Percentiles rank a stretch among this genome's conserved stretches.
phyloP scores from a whole-genome alignment of 2,113 vertebrate species.

The Platycercus adscitus region DNA sequence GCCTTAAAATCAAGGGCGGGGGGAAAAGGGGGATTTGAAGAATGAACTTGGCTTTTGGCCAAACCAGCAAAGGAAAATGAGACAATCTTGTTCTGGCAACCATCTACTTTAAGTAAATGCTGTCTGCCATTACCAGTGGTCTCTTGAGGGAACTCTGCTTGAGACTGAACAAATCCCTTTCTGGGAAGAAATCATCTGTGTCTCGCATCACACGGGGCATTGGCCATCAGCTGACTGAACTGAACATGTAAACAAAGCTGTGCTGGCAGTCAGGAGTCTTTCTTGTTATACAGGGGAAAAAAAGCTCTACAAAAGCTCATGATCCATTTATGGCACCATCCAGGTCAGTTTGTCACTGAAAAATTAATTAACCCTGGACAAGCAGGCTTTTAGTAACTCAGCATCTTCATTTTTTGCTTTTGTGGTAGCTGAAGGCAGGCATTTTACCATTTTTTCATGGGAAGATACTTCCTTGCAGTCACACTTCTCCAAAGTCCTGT shows the following conservation, averaged over 20 bases:
- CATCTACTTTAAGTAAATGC: neutral
- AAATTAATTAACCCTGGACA: neutral
- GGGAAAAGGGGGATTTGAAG: neutral
- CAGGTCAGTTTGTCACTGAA: neutral
- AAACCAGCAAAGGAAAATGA: neutral
- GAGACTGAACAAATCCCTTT: neutral
- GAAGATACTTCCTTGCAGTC: neutral
- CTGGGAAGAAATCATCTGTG: neutral
- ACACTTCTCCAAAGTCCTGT: neutral
- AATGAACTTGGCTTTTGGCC: neutral
- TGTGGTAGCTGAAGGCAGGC: neutral
- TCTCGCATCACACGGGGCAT: neutral
- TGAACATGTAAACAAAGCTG: neutral
- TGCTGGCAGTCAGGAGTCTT: neutral
- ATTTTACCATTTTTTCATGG: neutral
- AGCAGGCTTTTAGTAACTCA: neutral
- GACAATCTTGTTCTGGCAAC: neutral
- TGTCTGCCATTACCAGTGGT: neutral
- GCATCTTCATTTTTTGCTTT: neutral
- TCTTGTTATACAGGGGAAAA: rapidly evolving
- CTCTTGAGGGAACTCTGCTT: neutral
- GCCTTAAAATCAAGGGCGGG: too few relatives aligned
- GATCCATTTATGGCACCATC: neutral
- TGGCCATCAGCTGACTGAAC: neutral
- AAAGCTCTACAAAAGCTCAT: neutral